These are phyloP conservation scores for Galerucella pusilla DNA, from an alignment of 2,888 invertebrate genomes.

Conservation along the genomic window DNA sequence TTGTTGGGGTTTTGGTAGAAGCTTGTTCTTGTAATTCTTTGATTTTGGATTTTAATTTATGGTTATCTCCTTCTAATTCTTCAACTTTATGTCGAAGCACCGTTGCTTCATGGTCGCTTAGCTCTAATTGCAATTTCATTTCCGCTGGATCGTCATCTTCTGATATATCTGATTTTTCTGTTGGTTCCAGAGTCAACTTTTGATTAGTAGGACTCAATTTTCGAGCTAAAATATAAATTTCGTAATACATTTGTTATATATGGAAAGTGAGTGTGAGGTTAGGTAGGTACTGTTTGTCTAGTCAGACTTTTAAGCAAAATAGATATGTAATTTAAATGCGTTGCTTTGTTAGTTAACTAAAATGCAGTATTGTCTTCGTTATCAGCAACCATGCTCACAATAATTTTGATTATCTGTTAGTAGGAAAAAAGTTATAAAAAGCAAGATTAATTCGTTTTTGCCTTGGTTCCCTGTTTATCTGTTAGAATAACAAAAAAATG, in stretches of 20 bases:
- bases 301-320: too few relatives aligned
- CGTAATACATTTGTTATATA: too few relatives aligned
- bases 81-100: slow-evolving; percentile 86
- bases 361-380: too few relatives aligned
- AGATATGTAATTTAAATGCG: too few relatives aligned
- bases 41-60: slow-evolving; percentile 77
- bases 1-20: slow-evolving; percentile 62
- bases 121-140: slow-evolving; percentile 84
- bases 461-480: background rate
- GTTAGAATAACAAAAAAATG: background rate
- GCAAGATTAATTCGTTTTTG: background rate
- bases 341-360: too few relatives aligned
- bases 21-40: slow-evolving; percentile 82
- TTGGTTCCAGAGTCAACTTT: slow-evolving; percentile 73
- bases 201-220: slow-evolving; percentile 76
- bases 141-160: slow-evolving; percentile 87
- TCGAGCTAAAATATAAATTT: slow-evolving; percentile 67
- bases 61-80: slow-evolving; percentile 84
- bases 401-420: too few relatives aligned
- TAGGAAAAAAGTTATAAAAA: too few relatives aligned
- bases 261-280: background rate
- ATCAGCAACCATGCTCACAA: too few relatives aligned
- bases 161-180: slow-evolving; percentile 77
- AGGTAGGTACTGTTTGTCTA: background rate
- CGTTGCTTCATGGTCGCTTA: slow-evolving; percentile 90